phyloP scores from a whole-genome alignment of 2,113 vertebrate genomes.

The Nerophis lumbriciformis region DNA sequence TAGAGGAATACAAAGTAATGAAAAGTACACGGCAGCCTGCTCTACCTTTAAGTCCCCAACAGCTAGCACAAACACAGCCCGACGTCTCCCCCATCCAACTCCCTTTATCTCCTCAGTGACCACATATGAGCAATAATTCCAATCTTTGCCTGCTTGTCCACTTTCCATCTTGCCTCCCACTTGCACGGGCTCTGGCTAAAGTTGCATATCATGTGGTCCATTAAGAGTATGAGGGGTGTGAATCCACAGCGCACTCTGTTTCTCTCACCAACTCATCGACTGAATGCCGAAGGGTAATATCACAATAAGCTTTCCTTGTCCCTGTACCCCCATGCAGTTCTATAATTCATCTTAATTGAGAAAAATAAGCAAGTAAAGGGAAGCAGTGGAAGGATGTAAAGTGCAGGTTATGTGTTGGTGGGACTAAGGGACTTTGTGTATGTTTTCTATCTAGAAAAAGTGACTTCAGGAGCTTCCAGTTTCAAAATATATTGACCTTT shows the following conservation, averaged over 20 bases:
- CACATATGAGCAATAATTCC: constrained; percentile 55
- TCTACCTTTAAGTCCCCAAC: constrained; percentile 35
- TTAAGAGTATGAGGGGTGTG: constrained; percentile 42
- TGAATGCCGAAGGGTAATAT: constrained; percentile 44
- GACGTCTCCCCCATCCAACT: constrained; percentile 24
- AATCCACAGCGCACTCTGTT: constrained; percentile 40
- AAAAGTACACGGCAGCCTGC: constrained; percentile 61
- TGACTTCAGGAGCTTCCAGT: constrained; percentile 4
- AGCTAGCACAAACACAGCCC: constrained; percentile 52
- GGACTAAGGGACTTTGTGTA: constrained; percentile 26
- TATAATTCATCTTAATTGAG: constrained; percentile 73
- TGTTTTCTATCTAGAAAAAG: constrained; percentile 30
- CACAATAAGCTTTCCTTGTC: constrained; percentile 46
- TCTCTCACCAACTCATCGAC: constrained; percentile 49
- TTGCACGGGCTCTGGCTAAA: constrained; percentile 32
- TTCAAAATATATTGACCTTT: constrained; percentile 9
- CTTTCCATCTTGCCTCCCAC: constrained; percentile 2
- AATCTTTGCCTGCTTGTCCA: constrained; percentile 28
- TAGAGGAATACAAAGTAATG: constrained; percentile 61
- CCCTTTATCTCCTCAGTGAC: constrained; percentile 31
- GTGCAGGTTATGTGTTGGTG: constrained; percentile 33
- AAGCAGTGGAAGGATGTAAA: constrained; percentile 34
- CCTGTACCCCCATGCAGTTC: constrained; percentile 47
- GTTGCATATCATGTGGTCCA: constrained; percentile 48
- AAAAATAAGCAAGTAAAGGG: constrained; percentile 52